These are phyloP conservation scores for Melanotaenia parkinsoni DNA, from an alignment of 2,797 vertebrate genomes.

Conservation along the genomic window DNA sequence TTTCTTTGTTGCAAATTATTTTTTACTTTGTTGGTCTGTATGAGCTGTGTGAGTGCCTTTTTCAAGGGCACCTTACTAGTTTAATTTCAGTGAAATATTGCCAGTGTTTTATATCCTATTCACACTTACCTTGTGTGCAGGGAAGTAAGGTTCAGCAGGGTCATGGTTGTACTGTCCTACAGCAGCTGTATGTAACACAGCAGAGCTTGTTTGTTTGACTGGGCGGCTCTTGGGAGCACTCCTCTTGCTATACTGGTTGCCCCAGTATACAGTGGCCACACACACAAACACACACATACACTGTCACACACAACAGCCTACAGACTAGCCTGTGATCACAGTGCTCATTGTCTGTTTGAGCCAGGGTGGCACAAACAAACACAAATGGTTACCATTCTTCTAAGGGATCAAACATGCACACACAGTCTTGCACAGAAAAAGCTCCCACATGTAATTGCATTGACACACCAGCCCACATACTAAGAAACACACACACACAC, in stretches of 20 bases:
- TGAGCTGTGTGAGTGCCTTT: neutral
- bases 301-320: conserved; percentile 19
- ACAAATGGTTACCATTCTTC: conserved; percentile 66
- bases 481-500: conserved; percentile 54
- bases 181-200: conserved; percentile 43
- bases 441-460: conserved; percentile 49
- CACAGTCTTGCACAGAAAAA: conserved; percentile 38
- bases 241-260: conserved; percentile 47
- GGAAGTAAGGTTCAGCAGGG: conserved; percentile 26
- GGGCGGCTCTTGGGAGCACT: conserved; percentile 42
- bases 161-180: conserved; percentile 24
- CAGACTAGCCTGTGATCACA: conserved; percentile 62
- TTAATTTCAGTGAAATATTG: conserved; percentile 9
- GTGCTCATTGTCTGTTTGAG: conserved; percentile 61
- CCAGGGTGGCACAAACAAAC: conserved; percentile 68
- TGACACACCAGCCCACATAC: conserved; percentile 65
- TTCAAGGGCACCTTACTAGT: conserved; percentile 8
- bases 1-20: neutral
- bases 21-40: neutral
- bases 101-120: conserved; percentile 16
- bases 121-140: conserved; percentile 19
- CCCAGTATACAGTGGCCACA: conserved; percentile 48
- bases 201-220: conserved; percentile 49
- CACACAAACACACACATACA: conserved; percentile 4
- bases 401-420: conserved; percentile 55